A percentile compares a stretch with the other conserved stretches of the same genome.
Conservation (phyloP, 2,888 invertebrate species). For the Barypeithes pellucidus region DNA sequence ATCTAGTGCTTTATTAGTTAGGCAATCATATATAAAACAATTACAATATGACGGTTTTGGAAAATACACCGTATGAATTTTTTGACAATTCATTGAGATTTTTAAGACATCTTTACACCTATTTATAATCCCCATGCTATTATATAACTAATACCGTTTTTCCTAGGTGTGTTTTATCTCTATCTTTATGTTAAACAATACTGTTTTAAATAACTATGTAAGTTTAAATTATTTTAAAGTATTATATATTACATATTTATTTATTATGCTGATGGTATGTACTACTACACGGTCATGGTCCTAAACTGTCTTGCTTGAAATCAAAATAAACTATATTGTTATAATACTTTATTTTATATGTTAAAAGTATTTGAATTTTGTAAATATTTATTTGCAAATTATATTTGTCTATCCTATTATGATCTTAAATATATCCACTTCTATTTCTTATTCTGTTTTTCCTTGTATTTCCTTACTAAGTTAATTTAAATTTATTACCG, state of each 20-base stretch:
- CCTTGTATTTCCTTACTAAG: too few species aligned
- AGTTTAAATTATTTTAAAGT: background rate
- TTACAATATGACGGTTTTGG: background rate
- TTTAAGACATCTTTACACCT: conserved; percentile 33
- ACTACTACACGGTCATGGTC: conserved; percentile 34
- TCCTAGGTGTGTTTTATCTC: conserved; percentile 13
- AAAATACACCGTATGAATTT: conserved; percentile 15
- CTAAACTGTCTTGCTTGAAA: conserved; percentile 34
- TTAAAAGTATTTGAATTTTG: conserved; percentile 31
- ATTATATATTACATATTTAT: conserved; percentile 19
- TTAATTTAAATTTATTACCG: too few species aligned
- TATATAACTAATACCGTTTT: conserved; percentile 19
- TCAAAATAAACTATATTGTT: conserved; percentile 25
- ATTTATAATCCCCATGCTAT: conserved; percentile 39
- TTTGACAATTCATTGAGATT: conserved; percentile 22
- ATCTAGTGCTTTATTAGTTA: background rate
- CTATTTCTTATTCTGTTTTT: conserved; percentile 12
- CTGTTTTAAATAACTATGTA: background rate
- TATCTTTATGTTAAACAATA: background rate
- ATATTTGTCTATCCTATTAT: conserved; percentile 13
- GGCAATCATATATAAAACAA: conserved; percentile 19
- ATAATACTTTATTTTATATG: conserved; percentile 30
- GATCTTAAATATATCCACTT: conserved; percentile 25
- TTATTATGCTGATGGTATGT: conserved; percentile 20
- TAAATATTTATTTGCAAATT: conserved; percentile 28